Evolutionary conservation across 2,113 vertebrate species (phyloP).

Genomic region (Rhea americana): DNA sequence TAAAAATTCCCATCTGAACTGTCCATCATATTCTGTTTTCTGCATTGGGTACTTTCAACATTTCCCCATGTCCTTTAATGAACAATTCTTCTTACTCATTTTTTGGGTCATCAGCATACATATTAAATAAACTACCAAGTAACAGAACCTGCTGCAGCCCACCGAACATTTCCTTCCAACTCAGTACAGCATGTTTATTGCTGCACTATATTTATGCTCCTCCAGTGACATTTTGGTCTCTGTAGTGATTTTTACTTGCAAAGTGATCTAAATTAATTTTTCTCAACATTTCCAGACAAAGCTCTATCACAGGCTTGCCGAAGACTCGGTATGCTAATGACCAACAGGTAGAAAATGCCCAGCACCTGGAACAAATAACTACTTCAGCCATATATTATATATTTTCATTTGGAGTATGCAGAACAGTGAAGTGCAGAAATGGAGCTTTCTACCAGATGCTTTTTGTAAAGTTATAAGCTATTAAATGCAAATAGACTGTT

Average conservation of each 20-base stretch:
- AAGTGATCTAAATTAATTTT: slow-evolving; percentile 25
- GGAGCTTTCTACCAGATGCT: neutral
- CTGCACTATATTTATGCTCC: neutral
- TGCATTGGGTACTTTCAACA: neutral
- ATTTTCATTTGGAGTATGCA: slow-evolving; percentile 11
- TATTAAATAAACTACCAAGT: slow-evolving; percentile 6
- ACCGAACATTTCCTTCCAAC: neutral
- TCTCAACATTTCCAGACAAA: neutral
- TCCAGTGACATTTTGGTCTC: slow-evolving; percentile 8
- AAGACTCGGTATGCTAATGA: slow-evolving; percentile 10
- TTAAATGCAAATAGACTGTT: slow-evolving; percentile 6
- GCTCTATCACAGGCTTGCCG: slow-evolving; percentile 12
- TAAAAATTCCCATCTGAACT: neutral
- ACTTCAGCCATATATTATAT: neutral
- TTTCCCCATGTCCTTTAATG: neutral
- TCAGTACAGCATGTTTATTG: neutral
- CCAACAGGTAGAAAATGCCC: slow-evolving; percentile 8
- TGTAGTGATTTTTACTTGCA: neutral
- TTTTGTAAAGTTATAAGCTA: slow-evolving; percentile 24
- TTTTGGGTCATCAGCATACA: neutral
- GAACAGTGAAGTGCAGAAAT: neutral
- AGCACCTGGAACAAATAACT: slow-evolving; percentile 6
- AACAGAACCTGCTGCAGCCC: neutral
- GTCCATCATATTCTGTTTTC: neutral
- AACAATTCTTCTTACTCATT: slow-evolving; percentile 13